Percentiles rank a stretch among this genome's conserved stretches.
These are phyloP conservation scores for Drosophila dives DNA, from an alignment of 2,888 invertebrate species.

Conservation along the genomic window DNA sequence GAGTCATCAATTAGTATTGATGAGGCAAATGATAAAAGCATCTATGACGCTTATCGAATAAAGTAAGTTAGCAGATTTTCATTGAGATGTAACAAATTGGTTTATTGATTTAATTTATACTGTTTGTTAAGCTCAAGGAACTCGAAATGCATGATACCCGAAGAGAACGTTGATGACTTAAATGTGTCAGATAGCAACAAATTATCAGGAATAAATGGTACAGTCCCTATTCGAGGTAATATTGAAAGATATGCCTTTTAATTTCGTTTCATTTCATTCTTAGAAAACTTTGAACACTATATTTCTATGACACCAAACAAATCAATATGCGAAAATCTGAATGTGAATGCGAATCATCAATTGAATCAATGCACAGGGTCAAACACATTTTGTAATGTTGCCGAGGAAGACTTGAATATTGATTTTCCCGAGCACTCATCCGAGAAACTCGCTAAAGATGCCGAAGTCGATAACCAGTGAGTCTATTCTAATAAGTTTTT, in stretches of 20 bases:
- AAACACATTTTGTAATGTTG: conserved; percentile 25
- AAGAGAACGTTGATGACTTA: conserved; percentile 87
- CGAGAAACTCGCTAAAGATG: conserved; percentile 52
- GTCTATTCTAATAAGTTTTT: conserved; percentile 26
- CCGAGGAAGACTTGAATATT: conserved; percentile 38
- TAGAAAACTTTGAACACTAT: conserved; percentile 60
- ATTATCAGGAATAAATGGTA: conserved; percentile 44
- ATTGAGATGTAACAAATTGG: background rate
- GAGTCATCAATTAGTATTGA: conserved; percentile 89
- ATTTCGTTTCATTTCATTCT: conserved; percentile 21
- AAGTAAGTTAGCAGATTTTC: conserved; percentile 65
- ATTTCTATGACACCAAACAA: conserved; percentile 70
- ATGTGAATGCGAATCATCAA: conserved; percentile 46
- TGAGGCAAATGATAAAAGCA: conserved; percentile 87
- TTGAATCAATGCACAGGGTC: conserved; percentile 31
- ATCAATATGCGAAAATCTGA: conserved; percentile 35
- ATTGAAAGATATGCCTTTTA: conserved; percentile 9
- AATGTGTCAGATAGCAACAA: conserved; percentile 55
- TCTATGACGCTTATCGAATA: conserved; percentile 74
- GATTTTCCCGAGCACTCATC: conserved; percentile 67
- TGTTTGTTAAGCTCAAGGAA: conserved; percentile 58
- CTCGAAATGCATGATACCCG: conserved; percentile 86
- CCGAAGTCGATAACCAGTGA: conserved; percentile 63
- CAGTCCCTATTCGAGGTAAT: conserved; percentile 41
- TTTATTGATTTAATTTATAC: background rate